These are phyloP conservation scores for Herpetotheres cachinnans DNA, from an alignment of 2,113 vertebrate genomes.

Conservation along the genomic window DNA sequence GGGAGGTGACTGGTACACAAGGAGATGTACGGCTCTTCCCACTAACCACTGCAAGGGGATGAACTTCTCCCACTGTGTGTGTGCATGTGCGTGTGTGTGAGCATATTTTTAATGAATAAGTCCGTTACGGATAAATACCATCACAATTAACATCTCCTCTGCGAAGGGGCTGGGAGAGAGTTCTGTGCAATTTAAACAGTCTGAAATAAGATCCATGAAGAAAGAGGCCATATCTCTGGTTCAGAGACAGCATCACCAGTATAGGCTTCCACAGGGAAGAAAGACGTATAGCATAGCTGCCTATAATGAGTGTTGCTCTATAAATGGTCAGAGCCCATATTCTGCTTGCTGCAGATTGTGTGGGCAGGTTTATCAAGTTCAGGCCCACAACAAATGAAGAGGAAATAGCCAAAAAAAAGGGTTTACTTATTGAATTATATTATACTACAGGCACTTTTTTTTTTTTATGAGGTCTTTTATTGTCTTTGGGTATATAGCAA, in stretches of 20 bases:
- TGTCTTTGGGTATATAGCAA: neutral
- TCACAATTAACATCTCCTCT: neutral
- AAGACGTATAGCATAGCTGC: neutral
- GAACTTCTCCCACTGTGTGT: neutral
- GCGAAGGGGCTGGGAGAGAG: neutral
- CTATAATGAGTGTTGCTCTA: neutral
- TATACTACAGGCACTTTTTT: neutral
- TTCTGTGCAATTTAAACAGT: neutral
- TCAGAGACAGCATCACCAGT: neutral
- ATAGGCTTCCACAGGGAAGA: neutral
- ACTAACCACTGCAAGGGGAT: neutral
- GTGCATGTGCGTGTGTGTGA: too few relatives aligned
- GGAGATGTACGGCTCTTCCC: neutral
- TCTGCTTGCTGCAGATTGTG: neutral
- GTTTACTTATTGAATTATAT: neutral
- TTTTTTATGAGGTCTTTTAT: neutral
- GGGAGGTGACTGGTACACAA: neutral
- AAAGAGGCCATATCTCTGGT: neutral
- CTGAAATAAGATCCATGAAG: neutral
- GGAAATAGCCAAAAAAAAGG: neutral
- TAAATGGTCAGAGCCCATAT: neutral
- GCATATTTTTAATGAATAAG: neutral
- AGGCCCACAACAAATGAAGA: neutral
- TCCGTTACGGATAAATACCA: neutral
- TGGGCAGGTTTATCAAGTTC: neutral